These are phyloP conservation scores for Pyralis farinalis DNA, from an alignment of 2,888 invertebrate species.

Conservation along the genomic window DNA sequence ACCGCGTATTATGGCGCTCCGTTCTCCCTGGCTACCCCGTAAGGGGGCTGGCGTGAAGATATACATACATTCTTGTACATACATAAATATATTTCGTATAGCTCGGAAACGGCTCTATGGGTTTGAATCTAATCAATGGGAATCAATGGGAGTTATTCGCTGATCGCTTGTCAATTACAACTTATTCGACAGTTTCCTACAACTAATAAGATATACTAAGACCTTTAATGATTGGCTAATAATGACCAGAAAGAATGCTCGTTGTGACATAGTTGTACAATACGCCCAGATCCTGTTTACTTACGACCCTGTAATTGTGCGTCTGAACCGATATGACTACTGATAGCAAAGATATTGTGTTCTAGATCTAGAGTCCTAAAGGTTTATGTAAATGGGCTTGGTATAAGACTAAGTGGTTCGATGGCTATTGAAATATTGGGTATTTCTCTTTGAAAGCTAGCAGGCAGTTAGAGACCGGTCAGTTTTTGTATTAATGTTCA, in stretches of 20 bases:
- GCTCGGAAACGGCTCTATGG: too few relatives aligned
- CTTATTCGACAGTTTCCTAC: background rate
- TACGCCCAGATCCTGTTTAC: slow-evolving; percentile 14
- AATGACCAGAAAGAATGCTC: slow-evolving; percentile 21
- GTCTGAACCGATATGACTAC: slow-evolving; percentile 8
- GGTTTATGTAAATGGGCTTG: background rate
- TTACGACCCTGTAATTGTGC: slow-evolving; percentile 15
- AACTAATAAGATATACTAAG: slow-evolving; percentile 15
- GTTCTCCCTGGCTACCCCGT: too few relatives aligned
- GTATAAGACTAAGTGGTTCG: background rate
- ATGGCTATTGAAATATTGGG: background rate
- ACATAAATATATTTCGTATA: too few relatives aligned
- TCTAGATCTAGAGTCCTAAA: slow-evolving; percentile 1
- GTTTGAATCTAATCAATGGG: too few relatives aligned
- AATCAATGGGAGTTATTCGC: too few relatives aligned
- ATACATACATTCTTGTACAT: too few relatives aligned
- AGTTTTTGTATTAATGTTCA: background rate
- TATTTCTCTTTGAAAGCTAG: background rate
- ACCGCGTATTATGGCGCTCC: too few relatives aligned
- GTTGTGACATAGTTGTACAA: slow-evolving; percentile 20
- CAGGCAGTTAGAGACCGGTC: background rate
- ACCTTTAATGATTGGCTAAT: slow-evolving; percentile 20
- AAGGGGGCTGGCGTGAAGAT: too few relatives aligned
- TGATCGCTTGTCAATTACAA: background rate
- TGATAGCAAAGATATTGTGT: slow-evolving; percentile 8